phyloP scores from a whole-genome alignment of 1,140 invertebrate genomes.

The Episyrphus balteatus region DNA sequence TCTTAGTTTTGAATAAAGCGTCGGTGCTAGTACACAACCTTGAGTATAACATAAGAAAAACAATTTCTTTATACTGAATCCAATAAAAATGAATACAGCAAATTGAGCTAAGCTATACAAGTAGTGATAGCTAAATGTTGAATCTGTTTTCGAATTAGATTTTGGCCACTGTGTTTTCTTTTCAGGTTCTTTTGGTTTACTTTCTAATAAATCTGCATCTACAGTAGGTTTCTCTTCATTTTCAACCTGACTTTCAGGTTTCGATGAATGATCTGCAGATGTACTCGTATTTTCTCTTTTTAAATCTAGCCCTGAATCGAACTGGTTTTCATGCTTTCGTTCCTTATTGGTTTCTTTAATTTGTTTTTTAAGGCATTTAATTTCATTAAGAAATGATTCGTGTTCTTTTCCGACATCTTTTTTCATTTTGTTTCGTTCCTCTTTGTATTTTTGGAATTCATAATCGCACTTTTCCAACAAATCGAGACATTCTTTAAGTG shows the following conservation, averaged over 20 bases:
- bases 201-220: neutral
- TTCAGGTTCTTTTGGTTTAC: neutral
- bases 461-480: conserved; percentile 25
- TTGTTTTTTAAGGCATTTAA: conserved; percentile 24
- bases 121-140: conserved; percentile 18
- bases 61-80: conserved; percentile 26
- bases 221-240: neutral
- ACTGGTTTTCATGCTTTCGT: conserved; percentile 11
- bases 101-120: conserved; percentile 32
- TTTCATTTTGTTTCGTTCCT: conserved; percentile 18
- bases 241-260: neutral
- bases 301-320: neutral
- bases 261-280: neutral
- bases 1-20: conserved; percentile 31
- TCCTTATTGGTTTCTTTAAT: conserved; percentile 23
- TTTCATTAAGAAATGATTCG: conserved; percentile 29
- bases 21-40: conserved; percentile 31
- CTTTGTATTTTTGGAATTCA: conserved; percentile 32
- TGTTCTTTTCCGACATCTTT: conserved; percentile 17
- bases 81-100: conserved; percentile 24
- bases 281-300: neutral
- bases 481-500: conserved; percentile 24
- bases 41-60: conserved; percentile 34
- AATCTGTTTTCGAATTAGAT: neutral
- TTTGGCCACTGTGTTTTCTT: neutral